Conservation (phyloP, 1,140 invertebrate species). For the Chironomus striatipennis region DNA sequence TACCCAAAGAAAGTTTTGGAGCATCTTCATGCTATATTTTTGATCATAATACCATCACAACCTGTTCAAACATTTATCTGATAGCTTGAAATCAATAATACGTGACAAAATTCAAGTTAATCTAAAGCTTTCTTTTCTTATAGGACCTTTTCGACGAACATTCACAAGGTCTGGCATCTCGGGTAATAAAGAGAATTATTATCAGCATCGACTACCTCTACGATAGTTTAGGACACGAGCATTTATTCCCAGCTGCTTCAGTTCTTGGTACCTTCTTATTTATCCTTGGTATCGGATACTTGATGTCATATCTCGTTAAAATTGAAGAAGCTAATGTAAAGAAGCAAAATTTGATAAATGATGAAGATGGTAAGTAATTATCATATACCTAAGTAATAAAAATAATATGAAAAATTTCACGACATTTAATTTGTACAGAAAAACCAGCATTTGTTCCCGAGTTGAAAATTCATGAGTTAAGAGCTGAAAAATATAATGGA, state of each 20-base stretch:
- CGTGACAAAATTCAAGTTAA: conserved; percentile 6
- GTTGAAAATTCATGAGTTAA: conserved; percentile 80
- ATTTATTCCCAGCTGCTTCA: conserved; percentile 72
- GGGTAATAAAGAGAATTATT: conserved; percentile 55
- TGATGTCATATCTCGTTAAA: conserved; percentile 80
- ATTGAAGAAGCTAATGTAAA: conserved; percentile 72
- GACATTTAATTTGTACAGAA: not conserved
- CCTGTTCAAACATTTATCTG: no score
- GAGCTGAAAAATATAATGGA: conserved; percentile 92
- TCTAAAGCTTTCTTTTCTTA: conserved; percentile 26
- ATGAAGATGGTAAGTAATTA: not conserved
- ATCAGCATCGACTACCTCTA: conserved; percentile 64
- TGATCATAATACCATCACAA: not conserved
- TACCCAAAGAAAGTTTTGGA: not conserved
- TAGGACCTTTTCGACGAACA: conserved; percentile 67
- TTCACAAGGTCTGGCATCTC: conserved; percentile 60
- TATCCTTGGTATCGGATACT: conserved; percentile 72
- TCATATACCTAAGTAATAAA: no score
- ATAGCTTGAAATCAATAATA: no score
- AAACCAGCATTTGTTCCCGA: conserved; percentile 41
- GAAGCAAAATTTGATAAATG: conserved; percentile 38
- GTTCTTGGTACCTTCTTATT: conserved; percentile 71
- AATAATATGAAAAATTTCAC: no score
- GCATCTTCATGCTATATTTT: not conserved
- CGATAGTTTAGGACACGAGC: conserved; percentile 68